Base-by-base conservation (phyloP, 2,797 vertebrate genomes). In the Lutjanus campechanus region DNA sequence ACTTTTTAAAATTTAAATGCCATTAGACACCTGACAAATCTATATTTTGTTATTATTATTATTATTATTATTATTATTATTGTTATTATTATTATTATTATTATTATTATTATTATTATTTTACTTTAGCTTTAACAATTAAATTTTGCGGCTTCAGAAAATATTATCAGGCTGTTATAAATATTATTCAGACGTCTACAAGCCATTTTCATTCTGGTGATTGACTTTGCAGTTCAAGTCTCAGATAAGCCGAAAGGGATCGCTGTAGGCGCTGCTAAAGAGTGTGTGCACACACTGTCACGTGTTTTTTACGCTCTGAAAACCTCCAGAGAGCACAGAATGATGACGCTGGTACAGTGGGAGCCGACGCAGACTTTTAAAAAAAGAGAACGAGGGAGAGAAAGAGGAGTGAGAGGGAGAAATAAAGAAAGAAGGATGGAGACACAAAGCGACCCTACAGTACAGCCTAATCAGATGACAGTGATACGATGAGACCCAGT, bases 211-310 rank as follows among this genome's bases (percentile, higher is more conserved):
- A 82, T 68, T 73, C 60, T 78, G 69, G 40, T 87, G 89, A 88
- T 78, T 88, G 90, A 77, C 87, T 87, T 70, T 85, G 62, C 86
- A 88, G 94, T 94, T 95, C 89, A 95, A 86, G 88, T 96, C 95
- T 91, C 92, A 60, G 85, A 86, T 93, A 90, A 94, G 87, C 96
- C 95, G 95, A 96, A 95, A 96, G 95, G 94, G 95, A 95, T 96
- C 96, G 95, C 95, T 96, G 94, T 94, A 95, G 95, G 95, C 95
- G 95, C 94, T 96, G 90, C 91, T 95, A 96, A 95, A 94, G 93
- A 94, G 85, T 85, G 88, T 91, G 91, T 85, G 92, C 90, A 82
- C 83, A 82, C 84, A 50, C 76, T 71, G 91, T 95, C 94, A 90
- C 90, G 90, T 92, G 89, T 76, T 84, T 72, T 82, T 84, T 85